Base-by-base conservation (phyloP, 1,140 invertebrate genomes). In the Nymphalis io region DNA sequence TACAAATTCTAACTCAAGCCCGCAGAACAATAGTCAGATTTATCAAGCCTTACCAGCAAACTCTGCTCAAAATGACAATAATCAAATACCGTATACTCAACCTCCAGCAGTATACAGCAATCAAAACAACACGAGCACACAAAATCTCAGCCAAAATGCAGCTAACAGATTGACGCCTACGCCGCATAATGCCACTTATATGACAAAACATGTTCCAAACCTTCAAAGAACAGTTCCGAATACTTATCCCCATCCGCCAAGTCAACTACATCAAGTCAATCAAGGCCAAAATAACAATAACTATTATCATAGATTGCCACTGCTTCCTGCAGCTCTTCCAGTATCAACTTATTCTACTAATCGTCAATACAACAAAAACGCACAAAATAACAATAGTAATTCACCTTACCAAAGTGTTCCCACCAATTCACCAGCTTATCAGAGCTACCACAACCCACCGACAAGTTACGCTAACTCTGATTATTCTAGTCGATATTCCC, bases 391-490 rank as follows among this genome's bases (percentile, higher is more conserved):
- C 68, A 85, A 71, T 51, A 81, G 60, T 68, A 85, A 71, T 46
- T 82, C 87, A 38, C 84, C 88, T 58, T 92, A 92, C 80, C 92
- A 92, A 87, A 91, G 88, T 75, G 80, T 92, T 53, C 91, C 92
- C 74, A 84, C 84, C 72, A 91, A 91, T 76, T 89, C 90, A 57
- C 85, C 89, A 20, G 83, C 87, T 74, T 89, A 90, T 74, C 83
- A 85, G 78, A 87, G 80, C 83, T 90, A 82, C 75, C 85, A 79
- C 78, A 88, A 73, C 85, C 87, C 79, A 79, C 90, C 92, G 83
- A 91, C 90, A 71, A 91, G 80, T 75, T 90, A 91, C 75, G 78
- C 84, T 72, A 88, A 82, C 75, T 80, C 84, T 57, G 85, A 91
- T 78, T 90, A 89, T 82, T 89, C 86, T 87, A 90, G 79, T 91